These are phyloP conservation scores for Caprella mutica DNA, from an alignment of 2,888 invertebrate genomes.

Conservation along the genomic window DNA sequence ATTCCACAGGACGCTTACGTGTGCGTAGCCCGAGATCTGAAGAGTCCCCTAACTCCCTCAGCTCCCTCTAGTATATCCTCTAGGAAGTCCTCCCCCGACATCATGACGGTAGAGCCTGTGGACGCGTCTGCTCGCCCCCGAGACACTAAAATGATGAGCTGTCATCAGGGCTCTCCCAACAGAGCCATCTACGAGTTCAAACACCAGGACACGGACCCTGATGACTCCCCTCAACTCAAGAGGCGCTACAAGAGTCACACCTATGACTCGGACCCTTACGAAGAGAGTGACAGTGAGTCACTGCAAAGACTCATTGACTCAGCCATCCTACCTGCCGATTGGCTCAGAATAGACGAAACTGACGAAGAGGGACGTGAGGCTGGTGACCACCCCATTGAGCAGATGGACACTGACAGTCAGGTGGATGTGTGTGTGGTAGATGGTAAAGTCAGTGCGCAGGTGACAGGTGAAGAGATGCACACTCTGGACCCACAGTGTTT, in stretches of 20 bases:
- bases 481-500: conserved; percentile 51
- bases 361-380: not conserved
- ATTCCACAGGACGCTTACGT: too few species aligned
- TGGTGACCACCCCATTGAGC: conserved; percentile 11
- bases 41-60: too few species aligned
- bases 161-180: conserved; percentile 50
- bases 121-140: too few species aligned
- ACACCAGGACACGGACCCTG: conserved; percentile 76
- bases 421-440: conserved; percentile 6
- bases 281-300: conserved; percentile 28
- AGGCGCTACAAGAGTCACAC: not conserved
- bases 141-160: too few species aligned
- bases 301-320: conserved; percentile 31
- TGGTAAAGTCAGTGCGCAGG: not conserved
- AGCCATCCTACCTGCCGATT: conserved; percentile 28
- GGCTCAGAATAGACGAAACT: conserved; percentile 26
- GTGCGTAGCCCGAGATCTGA: too few species aligned
- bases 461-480: conserved; percentile 15
- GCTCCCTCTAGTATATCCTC: too few species aligned
- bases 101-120: too few species aligned
- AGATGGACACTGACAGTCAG: conserved; percentile 29
- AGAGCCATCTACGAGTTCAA: conserved; percentile 73
- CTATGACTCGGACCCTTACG: conserved; percentile 9
- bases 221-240: conserved; percentile 38
- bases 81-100: too few species aligned